These are phyloP conservation scores for Lasioglossum calceatum DNA, from an alignment of 2,888 invertebrate genomes.

Conservation along the genomic window DNA sequence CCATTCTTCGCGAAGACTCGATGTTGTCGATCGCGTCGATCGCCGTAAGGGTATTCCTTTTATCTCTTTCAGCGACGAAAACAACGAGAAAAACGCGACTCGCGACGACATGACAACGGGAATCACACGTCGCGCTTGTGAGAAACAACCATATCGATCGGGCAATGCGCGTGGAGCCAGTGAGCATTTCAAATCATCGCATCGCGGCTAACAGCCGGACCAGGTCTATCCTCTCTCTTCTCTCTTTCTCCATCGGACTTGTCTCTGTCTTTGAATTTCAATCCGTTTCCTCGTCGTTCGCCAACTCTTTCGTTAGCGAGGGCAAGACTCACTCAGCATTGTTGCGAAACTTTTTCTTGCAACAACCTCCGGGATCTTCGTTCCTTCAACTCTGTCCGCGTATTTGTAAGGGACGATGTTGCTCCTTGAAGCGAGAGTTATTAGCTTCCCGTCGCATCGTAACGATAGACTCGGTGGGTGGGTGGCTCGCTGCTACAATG, in stretches of 20 bases:
- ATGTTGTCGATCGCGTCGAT: conserved; percentile 47
- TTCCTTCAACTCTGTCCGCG: conserved; percentile 13
- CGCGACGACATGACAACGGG: conserved; percentile 40
- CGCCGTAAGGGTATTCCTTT: conserved; percentile 43
- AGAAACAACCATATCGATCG: conserved; percentile 71
- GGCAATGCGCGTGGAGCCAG: conserved; percentile 64
- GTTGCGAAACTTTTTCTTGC: conserved; percentile 76
- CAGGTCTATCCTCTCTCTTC: neutral
- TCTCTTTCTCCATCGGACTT: neutral
- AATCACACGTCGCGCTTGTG: conserved; percentile 63
- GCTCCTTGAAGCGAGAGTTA: conserved; percentile 46
- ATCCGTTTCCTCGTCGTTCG: neutral
- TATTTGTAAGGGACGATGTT: conserved; percentile 20
- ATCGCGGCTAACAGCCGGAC: conserved; percentile 54
- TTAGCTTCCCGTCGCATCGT: conserved; percentile 51
- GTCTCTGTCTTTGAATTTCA: neutral
- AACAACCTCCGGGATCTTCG: conserved; percentile 35
- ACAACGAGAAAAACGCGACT: neutral
- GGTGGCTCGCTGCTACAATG: neutral
- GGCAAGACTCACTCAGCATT: conserved; percentile 70
- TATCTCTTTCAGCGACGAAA: conserved; percentile 47
- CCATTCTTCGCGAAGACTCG: conserved; percentile 26
- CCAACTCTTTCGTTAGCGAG: conserved; percentile 25
- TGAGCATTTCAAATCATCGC: conserved; percentile 66
- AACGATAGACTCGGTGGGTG: conserved; percentile 9